Base-by-base conservation (phyloP, 2,888 invertebrate genomes). In the Luperina nickerlii region DNA sequence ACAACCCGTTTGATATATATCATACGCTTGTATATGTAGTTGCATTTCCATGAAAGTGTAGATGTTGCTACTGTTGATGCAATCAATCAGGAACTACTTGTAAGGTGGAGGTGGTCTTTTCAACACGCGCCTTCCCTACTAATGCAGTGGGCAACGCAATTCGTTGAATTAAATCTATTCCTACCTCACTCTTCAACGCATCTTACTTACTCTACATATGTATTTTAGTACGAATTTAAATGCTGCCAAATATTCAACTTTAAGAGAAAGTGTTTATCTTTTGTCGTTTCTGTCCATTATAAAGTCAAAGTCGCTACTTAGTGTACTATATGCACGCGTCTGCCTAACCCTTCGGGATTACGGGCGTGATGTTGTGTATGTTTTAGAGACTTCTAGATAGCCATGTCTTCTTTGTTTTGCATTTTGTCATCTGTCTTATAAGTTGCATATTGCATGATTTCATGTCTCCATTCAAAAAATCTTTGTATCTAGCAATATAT, bases 21-120 rank as follows among this genome's bases (percentile, higher is more conserved):
- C 38, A 32, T 57, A 57, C 13, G 48, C 51, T 69, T 13, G 20
- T 42, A 65, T 24, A 51, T 27, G n/a, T n/a, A n/a, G n/a, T 65
- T 68, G 24, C 48, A 74, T 77, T 84, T 81, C 20, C 74, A 84
- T 84, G 63, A 74, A 76, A 42, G 60, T 63, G 54, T 75, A 48
- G 45, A 84, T 63, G 82, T 60, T 57, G 69, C 73, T 79, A 45
- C 15, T 51, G 78, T 60, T 75, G 78, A 78, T 76, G 54, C 54
- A 65, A 74, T 76, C 60, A 38, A 79, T 65, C 79, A 76, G 86
- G 83, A 79, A 78, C 70, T 86, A 63, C 67, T 71, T 85, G 74
- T 67, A 78, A 73, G 82, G 72, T 60, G 18, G 24, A 57, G 24
- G 73, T 24, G 62, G 27, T 45, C 7, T 70, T 78, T 73, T 60